Evolutionary conservation across 2,113 vertebrate genomes (phyloP), one percentile per base, ranked within the genome.

Genomic region (Brachypodius melanocephalos): DNA sequence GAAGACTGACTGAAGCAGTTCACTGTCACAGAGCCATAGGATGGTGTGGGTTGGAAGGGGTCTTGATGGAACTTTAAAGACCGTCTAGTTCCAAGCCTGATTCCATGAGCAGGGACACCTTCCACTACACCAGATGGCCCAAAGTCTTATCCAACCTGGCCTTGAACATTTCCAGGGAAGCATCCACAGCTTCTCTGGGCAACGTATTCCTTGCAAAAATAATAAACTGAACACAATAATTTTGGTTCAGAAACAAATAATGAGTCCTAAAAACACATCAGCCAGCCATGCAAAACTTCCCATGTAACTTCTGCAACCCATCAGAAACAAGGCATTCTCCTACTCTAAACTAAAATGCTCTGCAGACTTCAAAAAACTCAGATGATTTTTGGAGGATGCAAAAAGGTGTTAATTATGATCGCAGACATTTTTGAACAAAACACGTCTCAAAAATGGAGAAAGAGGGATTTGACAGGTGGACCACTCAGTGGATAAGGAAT

Each of bases 401-500:
- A 76, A 85, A 31, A 1, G 0, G 6, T 43, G 3, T n/a, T 49
- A 38, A 29, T 38, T 66, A 29, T 0, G 0, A 24, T 6, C 26
- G 20, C 17, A 58, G 24, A 17, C 1, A 48, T 43, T 77, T 88
- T 66, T n/a, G 51, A 54, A 73, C 10, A 76, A 49, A 73, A 21
- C 8, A 7, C 0, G 0, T 59, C 38, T 59, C 68, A 32, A 59
- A 58, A 67, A 18, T 67, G 16, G 45, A 89, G 38, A 51, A 43
- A 18, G 2, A 6, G 17, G 43, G 21, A 38, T 51, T 36, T 58
- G 22, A 25, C 24, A 32, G 45, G 38, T 0, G 0, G 6, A 25
- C 17, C 18, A 7, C 28, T 7, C 0, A 0, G 7, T 45, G 59
- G 45, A 17, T 38, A 58, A 58, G 32, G 67, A 66, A 3, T 8